phyloP scores from a whole-genome alignment of 2,113 vertebrate genomes.

The Eublepharis macularius region DNA sequence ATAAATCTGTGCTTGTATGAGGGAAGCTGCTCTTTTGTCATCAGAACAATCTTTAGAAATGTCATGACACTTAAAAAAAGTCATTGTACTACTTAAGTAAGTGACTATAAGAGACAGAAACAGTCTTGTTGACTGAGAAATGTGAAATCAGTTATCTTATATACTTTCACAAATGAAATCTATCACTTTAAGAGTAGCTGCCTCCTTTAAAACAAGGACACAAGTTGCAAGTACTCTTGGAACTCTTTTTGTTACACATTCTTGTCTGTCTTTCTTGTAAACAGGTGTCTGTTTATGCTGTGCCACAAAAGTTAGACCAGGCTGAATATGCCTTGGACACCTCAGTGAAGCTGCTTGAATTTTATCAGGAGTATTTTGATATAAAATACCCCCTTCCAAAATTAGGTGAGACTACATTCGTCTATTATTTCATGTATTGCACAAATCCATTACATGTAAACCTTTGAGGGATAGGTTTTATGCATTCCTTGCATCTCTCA shows the following conservation, averaged over 20 bases:
- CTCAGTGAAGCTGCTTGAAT: slow-evolving; percentile 83
- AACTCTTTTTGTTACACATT: neutral
- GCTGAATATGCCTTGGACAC: slow-evolving; percentile 81
- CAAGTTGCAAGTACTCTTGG: neutral
- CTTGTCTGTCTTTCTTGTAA: neutral
- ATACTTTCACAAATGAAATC: neutral
- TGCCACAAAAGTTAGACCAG: slow-evolving; percentile 85
- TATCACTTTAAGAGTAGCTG: neutral
- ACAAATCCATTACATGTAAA: neutral
- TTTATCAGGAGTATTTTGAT: slow-evolving; percentile 88
- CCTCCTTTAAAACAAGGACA: neutral
- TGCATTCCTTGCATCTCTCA: neutral
- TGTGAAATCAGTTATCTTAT: too few relatives aligned
- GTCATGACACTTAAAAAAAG: neutral
- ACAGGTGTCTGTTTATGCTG: slow-evolving; percentile 89
- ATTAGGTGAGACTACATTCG: slow-evolving; percentile 79
- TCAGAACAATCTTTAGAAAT: neutral
- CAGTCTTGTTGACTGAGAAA: too few relatives aligned
- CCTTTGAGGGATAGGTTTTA: neutral
- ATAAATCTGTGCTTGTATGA: neutral
- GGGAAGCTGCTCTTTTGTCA: neutral
- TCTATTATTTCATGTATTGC: neutral
- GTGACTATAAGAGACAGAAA: neutral
- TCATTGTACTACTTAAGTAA: neutral
- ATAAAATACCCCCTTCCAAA: slow-evolving; percentile 88